These are phyloP conservation scores for Misgurnus anguillicaudatus DNA, from an alignment of 2,113 vertebrate species.

Conservation along the genomic window DNA sequence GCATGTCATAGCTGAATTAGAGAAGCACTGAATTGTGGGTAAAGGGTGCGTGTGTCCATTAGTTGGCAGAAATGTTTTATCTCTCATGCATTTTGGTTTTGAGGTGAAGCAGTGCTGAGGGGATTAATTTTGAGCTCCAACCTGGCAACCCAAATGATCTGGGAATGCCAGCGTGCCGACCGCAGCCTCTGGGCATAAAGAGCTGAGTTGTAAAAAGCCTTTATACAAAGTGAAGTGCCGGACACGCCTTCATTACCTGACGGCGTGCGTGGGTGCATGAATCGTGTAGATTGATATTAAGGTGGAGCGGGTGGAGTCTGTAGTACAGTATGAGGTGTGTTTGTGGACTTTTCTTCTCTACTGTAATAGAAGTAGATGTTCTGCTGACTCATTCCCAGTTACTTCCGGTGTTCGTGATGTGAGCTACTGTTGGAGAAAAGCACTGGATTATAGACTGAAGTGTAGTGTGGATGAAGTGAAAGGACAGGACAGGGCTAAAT, in stretches of 20 bases:
- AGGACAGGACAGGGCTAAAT: background rate
- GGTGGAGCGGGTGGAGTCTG: too few relatives aligned
- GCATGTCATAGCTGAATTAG: background rate
- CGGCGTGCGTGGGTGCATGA: background rate
- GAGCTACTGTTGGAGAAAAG: background rate
- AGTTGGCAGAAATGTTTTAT: too few relatives aligned
- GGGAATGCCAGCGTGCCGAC: background rate
- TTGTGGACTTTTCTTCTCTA: background rate
- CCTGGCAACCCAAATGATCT: conserved; percentile 19
- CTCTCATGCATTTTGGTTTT: too few relatives aligned
- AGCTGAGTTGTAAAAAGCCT: background rate
- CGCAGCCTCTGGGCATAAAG: background rate
- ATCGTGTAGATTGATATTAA: background rate
- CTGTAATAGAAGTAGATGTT: background rate
- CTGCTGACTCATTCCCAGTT: conserved; percentile 13
- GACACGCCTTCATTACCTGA: background rate
- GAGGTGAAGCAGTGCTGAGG: background rate
- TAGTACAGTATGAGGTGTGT: background rate
- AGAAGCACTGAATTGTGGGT: background rate
- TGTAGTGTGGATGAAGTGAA: background rate
- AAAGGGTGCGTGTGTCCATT: background rate
- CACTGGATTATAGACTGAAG: background rate
- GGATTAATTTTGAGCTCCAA: background rate
- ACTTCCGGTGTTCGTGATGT: background rate
- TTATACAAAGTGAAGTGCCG: background rate